Evolutionary conservation across 2,797 vertebrate species (phyloP).

Genomic region (Periparus ater): DNA sequence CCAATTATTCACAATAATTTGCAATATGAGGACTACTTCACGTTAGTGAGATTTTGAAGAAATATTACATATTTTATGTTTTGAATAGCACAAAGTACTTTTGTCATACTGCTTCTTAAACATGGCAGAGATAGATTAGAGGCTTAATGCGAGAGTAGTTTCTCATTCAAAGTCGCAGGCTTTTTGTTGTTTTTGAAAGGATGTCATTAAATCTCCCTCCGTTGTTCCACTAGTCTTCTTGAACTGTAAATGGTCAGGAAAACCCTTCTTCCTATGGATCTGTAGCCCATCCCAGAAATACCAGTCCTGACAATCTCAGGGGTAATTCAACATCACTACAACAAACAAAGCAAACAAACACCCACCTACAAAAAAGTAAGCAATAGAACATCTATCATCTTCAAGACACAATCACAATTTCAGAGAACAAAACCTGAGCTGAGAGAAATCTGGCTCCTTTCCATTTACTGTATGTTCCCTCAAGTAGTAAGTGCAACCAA

Average conservation of each 20-base stretch:
- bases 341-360: neutral
- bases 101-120: neutral
- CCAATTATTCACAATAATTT: neutral
- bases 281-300: neutral
- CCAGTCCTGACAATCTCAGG: neutral
- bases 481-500: neutral
- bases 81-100: neutral
- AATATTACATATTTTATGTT: neutral
- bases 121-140: neutral
- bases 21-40: neutral
- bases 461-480: neutral
- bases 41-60: neutral
- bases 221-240: neutral
- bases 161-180: neutral
- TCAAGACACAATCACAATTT: neutral
- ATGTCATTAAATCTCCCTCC: neutral
- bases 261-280: neutral
- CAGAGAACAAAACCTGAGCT: neutral
- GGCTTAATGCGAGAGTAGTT: neutral
- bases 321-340: neutral
- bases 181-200: neutral
- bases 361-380: neutral
- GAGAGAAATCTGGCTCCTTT: neutral
- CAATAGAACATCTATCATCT: neutral
- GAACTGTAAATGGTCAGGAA: neutral